Evolutionary conservation across 1,140 invertebrate genomes (phyloP), one percentile per base, ranked within the genome.

Genomic region (Neodiprion fabricii): DNA sequence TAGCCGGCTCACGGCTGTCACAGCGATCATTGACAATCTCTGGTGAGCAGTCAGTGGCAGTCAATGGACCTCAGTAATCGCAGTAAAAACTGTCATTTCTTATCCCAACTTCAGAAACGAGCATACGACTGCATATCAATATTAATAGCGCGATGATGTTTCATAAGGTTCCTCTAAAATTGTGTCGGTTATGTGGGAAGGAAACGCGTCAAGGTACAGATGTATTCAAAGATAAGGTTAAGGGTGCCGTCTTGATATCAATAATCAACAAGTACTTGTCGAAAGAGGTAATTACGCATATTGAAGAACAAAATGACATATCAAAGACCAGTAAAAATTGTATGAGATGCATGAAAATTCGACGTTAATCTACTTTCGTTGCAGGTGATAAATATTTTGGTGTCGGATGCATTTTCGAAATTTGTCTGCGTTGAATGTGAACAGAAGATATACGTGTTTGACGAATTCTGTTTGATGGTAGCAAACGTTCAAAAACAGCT

Each of bases 381-480:
- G 50, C 69, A 87, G 85, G 81, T 86, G 23, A 85, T 87, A 67
- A 84, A 83, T 76, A 84, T 87, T 12, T 83, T 81, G n/a, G 77
- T 79, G 11, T 74, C 80, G 0, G 86, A 87, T 77, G 71, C 72
- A 9, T 83, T 85, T 75, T 83, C 86, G 0, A 87, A 87, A 67
- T 86, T 83, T 71, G 79, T 87, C 74, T 87, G 86, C 70, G 83
- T 82, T 21, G 85, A 87, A 67, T 87, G 85, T 10, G 86, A 87
- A 74, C 82, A 85, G 75, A 85, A 83, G 69, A 80, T 87, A 70
- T 85, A 82, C 70, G 79, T 77, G 40, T 87, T 87, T 47, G 83
- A 86, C 75, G 86, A 87, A 76, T 87, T 87, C 78, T 87, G 81
- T 72, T 74, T 82, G 12, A 86, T 86, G 85, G 86, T 87, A 14